Evolutionary conservation across 2,888 invertebrate genomes (phyloP), one percentile per base, ranked within the genome.

Genomic region (Nyleta sp.): DNA sequence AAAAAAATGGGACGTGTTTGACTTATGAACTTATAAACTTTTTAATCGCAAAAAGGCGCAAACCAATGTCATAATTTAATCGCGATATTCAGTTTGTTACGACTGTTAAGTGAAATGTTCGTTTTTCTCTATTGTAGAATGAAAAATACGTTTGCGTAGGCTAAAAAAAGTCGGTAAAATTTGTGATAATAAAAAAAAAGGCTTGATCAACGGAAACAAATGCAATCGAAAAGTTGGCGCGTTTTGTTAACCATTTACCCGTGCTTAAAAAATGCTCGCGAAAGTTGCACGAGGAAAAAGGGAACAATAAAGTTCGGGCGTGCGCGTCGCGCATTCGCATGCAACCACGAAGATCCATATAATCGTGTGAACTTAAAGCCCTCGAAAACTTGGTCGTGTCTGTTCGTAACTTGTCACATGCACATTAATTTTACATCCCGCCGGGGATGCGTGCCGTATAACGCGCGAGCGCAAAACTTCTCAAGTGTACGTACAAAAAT

Each of bases 281-380:
- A 68, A 68, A 57, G 38, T 59, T 68, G 20, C 22, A n/a, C 22
- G 18, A 7, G 11, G 53, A n/a, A 38, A 20, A n/a, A 20, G 50
- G 7, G 24, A 33, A 65, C 11, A 33, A 73, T 72, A 46, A 64
- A 64, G 72, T 64, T 44, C 17, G 31, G 50, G 65, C 73, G 15
- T 65, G 64, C 42, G 65, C 73, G 20, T 64, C 52, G 13, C 65
- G 17, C 35, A 65, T 73, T 65, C 44, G 11, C 18, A 59, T 67
- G 59, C 44, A 28, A 24, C 44, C 33, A 13, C 53, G 38, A 53
- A 68, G 67, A 75, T 75, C 67, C 40, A 62, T 55, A 75, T 75
- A 75, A 76, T 70, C 64, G 57, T 50, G 48, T 44, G 52, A 70
- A 75, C 60, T 75, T 68, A 55, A 46, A 68, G 38, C 64, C 62